Evolutionary conservation across 2,888 invertebrate species (phyloP).

Genomic region (Agrotis ipsilon): DNA sequence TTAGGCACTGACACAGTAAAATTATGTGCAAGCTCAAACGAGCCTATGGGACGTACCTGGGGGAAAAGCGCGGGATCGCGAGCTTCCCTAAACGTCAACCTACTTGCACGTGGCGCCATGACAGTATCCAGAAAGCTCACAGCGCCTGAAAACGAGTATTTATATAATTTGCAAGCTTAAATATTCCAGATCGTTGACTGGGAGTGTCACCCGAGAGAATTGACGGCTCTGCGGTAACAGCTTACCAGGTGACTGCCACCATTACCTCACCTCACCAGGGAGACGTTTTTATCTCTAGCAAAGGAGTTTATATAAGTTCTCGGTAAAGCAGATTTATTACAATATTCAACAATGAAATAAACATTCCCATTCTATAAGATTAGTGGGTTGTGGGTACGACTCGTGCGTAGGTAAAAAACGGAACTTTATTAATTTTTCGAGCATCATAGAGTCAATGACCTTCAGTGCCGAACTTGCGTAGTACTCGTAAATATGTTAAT

Average conservation of each 20-base stretch:
- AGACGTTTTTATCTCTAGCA: constrained; percentile 14
- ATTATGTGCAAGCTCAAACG: constrained; percentile 21
- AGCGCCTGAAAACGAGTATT: constrained; percentile 11
- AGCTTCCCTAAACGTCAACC: constrained; percentile 18
- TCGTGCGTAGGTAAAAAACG: constrained; percentile 31
- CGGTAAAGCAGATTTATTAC: neutral
- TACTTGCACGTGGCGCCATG: neutral
- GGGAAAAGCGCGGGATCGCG: constrained; percentile 48
- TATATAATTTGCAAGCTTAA: constrained; percentile 33
- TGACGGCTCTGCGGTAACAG: constrained; percentile 23
- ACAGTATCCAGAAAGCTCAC: neutral
- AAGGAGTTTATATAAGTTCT: neutral
- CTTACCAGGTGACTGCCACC: constrained; percentile 4
- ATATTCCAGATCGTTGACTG: constrained; percentile 40
- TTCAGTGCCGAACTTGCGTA: constrained; percentile 58
- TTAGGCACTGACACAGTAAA: neutral
- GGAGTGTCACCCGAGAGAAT: constrained; percentile 19
- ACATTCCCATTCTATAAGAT: constrained; percentile 22
- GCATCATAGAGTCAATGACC: constrained; percentile 51
- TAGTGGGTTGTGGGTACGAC: constrained; percentile 22
- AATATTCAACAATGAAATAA: constrained; percentile 18
- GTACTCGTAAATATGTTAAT: constrained; percentile 68
- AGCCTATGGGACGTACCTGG: neutral
- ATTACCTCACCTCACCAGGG: constrained; percentile 2
- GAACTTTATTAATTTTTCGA: constrained; percentile 55